phyloP scores from a whole-genome alignment of 2,888 invertebrate species.

The Diaphora mendica region DNA sequence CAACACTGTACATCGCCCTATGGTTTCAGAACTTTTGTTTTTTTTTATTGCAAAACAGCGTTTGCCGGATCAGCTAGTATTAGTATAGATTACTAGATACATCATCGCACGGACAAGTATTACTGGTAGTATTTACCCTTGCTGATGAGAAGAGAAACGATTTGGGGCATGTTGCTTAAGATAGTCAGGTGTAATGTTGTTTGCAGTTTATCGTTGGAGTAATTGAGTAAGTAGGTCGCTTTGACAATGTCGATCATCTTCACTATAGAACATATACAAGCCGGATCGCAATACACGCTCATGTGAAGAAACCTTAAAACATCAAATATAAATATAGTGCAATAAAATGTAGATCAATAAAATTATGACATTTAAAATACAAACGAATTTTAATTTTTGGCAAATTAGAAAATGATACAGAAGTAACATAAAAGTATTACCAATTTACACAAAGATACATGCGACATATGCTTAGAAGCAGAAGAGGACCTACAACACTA shows the following conservation, averaged over 20 bases:
- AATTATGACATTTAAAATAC: no score
- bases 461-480: not conserved
- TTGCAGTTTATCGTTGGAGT: constrained; percentile 83
- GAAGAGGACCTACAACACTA: no score
- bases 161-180: constrained; percentile 60
- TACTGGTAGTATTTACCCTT: constrained; percentile 60
- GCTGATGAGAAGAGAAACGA: constrained; percentile 64
- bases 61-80: no score
- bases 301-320: constrained; percentile 76
- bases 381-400: no score
- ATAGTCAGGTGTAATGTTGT: constrained; percentile 85
- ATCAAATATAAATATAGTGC: not conserved
- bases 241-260: constrained; percentile 70
- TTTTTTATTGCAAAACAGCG: no score
- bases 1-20: no score
- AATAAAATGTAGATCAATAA: not conserved
- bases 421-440: no score
- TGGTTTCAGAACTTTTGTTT: no score
- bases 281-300: constrained; percentile 72
- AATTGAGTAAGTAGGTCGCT: constrained; percentile 77
- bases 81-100: no score
- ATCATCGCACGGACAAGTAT: no score
- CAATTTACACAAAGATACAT: no score
- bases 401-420: no score
- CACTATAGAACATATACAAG: constrained; percentile 74